These are phyloP conservation scores for Thymelicus lineola DNA, from an alignment of 2,888 invertebrate species.

Conservation along the genomic window DNA sequence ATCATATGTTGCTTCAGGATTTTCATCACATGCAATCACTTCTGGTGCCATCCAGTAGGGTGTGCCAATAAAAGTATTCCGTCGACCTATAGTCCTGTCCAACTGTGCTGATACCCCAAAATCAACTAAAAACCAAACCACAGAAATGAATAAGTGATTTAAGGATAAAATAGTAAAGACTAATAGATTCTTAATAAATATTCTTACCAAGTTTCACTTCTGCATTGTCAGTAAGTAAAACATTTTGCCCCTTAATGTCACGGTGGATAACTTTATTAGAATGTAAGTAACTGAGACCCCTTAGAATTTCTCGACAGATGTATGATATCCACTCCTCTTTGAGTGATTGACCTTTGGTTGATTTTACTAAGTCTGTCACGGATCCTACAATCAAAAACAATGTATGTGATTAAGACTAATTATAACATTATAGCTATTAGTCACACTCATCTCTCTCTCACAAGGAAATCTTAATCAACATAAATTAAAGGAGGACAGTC, in stretches of 20 bases:
- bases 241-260: conserved; percentile 99
- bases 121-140: conserved; percentile 88
- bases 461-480: too few relatives aligned
- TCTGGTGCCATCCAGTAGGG: conserved; percentile 99
- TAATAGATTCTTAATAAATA: neutral
- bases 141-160: conserved; percentile 8
- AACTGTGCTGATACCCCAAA: conserved; percentile 99
- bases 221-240: conserved; percentile 99
- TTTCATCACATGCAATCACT: conserved; percentile 99
- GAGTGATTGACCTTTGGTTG: conserved; percentile 98
- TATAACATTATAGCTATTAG: neutral
- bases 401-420: neutral
- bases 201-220: conserved; percentile 97
- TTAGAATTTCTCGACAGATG: conserved; percentile 97
- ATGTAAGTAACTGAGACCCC: conserved; percentile 98
- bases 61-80: conserved; percentile 99
- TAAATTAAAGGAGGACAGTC: too few relatives aligned
- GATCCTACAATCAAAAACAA: conserved; percentile 85
- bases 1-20: conserved; percentile 99
- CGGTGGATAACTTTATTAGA: conserved; percentile 99
- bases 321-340: conserved; percentile 99
- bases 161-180: conserved; percentile 3
- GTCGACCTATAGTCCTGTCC: conserved; percentile 98
- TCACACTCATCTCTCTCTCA: neutral
- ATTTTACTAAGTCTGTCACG: conserved; percentile 99